Base-by-base conservation (phyloP, 2,797 vertebrate genomes). In the Ptychobarbus kaznakovi region DNA sequence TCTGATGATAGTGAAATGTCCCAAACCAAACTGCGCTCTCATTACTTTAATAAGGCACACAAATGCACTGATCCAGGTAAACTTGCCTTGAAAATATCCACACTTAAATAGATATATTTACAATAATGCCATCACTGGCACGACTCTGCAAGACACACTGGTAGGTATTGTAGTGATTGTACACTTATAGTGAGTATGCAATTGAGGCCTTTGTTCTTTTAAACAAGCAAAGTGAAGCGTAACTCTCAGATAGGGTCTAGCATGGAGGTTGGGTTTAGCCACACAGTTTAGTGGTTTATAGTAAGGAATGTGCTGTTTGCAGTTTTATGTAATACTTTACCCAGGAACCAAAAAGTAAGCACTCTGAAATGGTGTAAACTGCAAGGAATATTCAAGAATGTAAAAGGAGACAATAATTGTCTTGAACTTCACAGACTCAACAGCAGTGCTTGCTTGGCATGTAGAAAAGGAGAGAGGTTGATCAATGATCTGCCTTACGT, bases 41-140 rank as follows among this genome's bases (percentile, higher is more conserved):
- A 84, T 80, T 83, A 89, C 61, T 93, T 97, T 96, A 96, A 96
- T 99, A 99, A 99, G 97, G 97, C 98, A 99, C 97, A 97, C 68
- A 96, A 95, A 98, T 98, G 97, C 97, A 99, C 97, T 97, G 96
- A 98, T 97, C 96, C 96, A 95, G 97, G 96, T 98, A 97, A 96
- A 97, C 96, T 95, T 94, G 96, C 96, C 94, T 93, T 84, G 42
- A 83, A 95, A 94, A 95, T 94, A 96, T 95, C 91, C 95, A 96
- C 95, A 96, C 95, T 96, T 95, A 96, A 95, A 95, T 95, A 92
- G 96, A 96, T 94, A 89, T 97, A 97, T 98, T 94, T 98, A 98
- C 96, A 99, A 95, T 93, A 94, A 93, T 91, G 97, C 97, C 96
- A 97, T 97, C 97, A 95, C 97, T 97, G 96, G 98, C 97, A 98